A percentile compares a stretch with the other conserved stretches of the same genome.
Evolutionary conservation across 2,888 invertebrate genomes (phyloP).

Genomic region (Andrena haemorrhoa): DNA sequence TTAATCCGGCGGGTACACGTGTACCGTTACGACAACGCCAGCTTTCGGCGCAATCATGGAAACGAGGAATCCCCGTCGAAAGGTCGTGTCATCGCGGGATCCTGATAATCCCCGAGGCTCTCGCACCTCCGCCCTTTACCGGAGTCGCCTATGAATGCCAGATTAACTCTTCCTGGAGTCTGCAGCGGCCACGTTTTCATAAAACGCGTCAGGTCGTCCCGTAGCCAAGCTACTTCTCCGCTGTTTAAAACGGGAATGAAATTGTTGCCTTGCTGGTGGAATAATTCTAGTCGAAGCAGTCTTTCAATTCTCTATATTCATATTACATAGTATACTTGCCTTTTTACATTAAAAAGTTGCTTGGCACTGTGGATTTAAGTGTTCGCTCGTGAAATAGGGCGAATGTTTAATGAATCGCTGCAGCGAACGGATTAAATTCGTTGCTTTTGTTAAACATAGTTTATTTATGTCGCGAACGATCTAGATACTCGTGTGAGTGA

Average conservation of each 20-base stretch:
- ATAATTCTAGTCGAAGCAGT: neutral
- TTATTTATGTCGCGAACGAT: neutral
- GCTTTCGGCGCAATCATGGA: slow-evolving; percentile 49
- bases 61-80: slow-evolving; percentile 71
- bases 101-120: slow-evolving; percentile 66
- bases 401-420: neutral
- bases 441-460: slow-evolving; percentile 22
- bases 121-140: slow-evolving; percentile 12
- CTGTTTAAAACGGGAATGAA: neutral
- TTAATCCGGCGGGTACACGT: slow-evolving; percentile 32
- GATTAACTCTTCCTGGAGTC: slow-evolving; percentile 18
- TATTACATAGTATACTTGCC: neutral
- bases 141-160: slow-evolving; percentile 10
- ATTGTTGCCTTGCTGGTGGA: neutral
- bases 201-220: neutral
- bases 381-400: neutral
- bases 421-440: slow-evolving; percentile 1
- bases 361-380: no score
- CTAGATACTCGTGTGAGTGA: neutral
- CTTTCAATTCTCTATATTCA: neutral
- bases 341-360: no score
- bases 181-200: neutral
- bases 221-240: neutral
- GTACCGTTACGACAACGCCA: slow-evolving; percentile 16
- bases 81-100: slow-evolving; percentile 68